A percentile compares a stretch with the other conserved stretches of the same genome.
phyloP scores from a whole-genome alignment of 2,888 invertebrate species.

The Cerceris rybyensis region DNA sequence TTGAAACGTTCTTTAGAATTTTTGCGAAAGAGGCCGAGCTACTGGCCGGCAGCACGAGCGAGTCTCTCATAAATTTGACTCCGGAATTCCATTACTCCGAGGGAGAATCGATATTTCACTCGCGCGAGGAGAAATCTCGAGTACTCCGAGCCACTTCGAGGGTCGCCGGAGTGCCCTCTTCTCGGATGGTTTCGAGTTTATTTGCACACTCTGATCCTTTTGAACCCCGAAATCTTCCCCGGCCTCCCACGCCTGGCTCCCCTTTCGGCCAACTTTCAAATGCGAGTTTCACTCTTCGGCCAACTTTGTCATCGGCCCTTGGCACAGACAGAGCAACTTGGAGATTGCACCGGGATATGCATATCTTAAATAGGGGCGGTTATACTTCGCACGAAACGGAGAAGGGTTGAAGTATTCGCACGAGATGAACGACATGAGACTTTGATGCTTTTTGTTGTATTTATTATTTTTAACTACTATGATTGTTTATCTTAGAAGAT shows the following conservation, averaged over 20 bases:
- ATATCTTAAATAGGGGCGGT: neutral
- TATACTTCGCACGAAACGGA: no score
- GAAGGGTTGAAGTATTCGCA: no score
- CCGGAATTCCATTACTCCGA: slow-evolving; percentile 76
- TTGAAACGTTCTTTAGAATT: no score
- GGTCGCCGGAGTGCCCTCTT: slow-evolving; percentile 26
- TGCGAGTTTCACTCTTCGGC: neutral
- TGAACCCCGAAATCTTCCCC: slow-evolving; percentile 36
- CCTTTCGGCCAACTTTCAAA: slow-evolving; percentile 24
- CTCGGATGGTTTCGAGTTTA: slow-evolving; percentile 48
- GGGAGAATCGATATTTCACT: slow-evolving; percentile 55
- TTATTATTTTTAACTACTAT: no score
- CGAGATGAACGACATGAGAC: no score
- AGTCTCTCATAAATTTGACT: slow-evolving; percentile 76
- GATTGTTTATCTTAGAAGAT: no score
- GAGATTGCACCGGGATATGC: neutral
- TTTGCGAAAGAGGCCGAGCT: slow-evolving; percentile 8
- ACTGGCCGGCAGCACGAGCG: slow-evolving; percentile 42
- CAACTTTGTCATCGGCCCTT: neutral
- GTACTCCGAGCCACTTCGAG: slow-evolving; percentile 34
- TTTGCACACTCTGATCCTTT: slow-evolving; percentile 48
- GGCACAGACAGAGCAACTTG: slow-evolving; percentile 5
- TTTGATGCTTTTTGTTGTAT: no score
- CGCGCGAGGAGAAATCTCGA: slow-evolving; percentile 31
- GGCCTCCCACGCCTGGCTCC: no score